Base-by-base conservation (phyloP, 2,113 vertebrate genomes). In the Mormyrus lacerda region DNA sequence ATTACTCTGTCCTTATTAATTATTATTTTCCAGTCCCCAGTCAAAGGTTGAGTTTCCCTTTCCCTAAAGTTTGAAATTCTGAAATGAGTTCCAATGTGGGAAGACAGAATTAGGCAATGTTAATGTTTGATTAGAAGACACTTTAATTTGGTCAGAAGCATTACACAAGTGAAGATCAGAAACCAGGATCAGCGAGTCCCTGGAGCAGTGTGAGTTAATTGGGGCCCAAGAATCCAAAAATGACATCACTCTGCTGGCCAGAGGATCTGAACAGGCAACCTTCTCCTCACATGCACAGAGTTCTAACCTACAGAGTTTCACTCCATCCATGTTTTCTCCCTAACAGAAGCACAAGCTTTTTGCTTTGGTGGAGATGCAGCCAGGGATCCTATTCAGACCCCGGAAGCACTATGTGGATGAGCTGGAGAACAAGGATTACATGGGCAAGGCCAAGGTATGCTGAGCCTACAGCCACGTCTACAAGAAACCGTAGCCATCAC, bases 391-490 rank as follows among this genome's bases (percentile, higher is more conserved):
- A 2, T 99, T 99, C 42, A 96, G 96, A 89, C 98, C 98, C 0
- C 99, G 99, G 0, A 98, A 98, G 93, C 94, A 95, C 91, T 97
- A 98, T n/a, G 97, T 99, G 90, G 98, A 98, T 88, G 97, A 99
- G 93, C 94, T 99, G 93, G 97, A 96, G 94, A 98, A 98, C 95
- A 99, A 97, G 91, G 98, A 99, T 93, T 99, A 98, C 91, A 95
- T 99, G 85, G 98, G 98, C 86, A 99, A 99, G 93, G 97, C 98
- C 2, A 97, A 92, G 96, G 98, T 99, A 95, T 87, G 0, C 24
- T 44, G 85, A 17, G 1, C 44, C 47, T 47, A 19, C 4, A 11
- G 13, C 31, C 69, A 76, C 17, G 24, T 65, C 27, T 65, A 27
- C 2, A 27, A 65, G 69, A 76, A 17, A 39, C 15, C 31, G 1